A percentile compares a stretch with the other conserved stretches of the same genome.
These are phyloP conservation scores for Orchesella cincta DNA, from an alignment of 1,140 invertebrate genomes.

Conservation along the genomic window DNA sequence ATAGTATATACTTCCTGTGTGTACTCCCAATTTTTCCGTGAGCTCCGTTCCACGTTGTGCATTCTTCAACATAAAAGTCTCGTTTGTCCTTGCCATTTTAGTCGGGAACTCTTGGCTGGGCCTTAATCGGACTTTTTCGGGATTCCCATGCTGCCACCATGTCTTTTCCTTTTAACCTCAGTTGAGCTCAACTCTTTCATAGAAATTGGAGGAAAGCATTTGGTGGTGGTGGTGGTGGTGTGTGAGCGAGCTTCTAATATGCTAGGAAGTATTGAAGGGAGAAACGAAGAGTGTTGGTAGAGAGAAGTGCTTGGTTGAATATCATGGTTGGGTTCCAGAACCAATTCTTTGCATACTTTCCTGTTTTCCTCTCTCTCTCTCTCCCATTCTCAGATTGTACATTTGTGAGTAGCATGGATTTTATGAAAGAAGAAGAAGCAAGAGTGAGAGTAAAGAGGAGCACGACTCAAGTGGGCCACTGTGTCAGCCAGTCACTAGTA, in stretches of 20 bases:
- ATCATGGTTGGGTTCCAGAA: no score
- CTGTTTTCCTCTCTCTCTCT: background rate
- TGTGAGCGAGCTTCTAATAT: no score
- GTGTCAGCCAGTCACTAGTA: conserved; percentile 18
- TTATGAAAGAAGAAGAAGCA: background rate
- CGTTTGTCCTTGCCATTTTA: conserved; percentile 24
- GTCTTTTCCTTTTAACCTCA: conserved; percentile 3
- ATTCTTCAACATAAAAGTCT: conserved; percentile 20
- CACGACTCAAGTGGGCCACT: conserved; percentile 25
- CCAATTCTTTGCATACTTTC: no score
- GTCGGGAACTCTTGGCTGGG: conserved; percentile 17
- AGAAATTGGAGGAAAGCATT: background rate
- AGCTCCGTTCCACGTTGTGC: background rate
- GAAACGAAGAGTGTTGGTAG: no score
- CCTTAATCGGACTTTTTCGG: conserved; percentile 28
- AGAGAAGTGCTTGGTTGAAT: no score
- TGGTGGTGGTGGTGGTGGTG: background rate
- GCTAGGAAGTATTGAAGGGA: no score
- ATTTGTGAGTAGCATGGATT: background rate
- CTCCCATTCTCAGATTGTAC: background rate
- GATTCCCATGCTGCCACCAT: conserved; percentile 25
- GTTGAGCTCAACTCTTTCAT: background rate
- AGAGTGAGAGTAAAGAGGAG: background rate
- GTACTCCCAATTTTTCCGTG: background rate
- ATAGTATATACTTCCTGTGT: no score